Conservation (phyloP, 2,888 invertebrate species). For the Eulithis prunata region DNA sequence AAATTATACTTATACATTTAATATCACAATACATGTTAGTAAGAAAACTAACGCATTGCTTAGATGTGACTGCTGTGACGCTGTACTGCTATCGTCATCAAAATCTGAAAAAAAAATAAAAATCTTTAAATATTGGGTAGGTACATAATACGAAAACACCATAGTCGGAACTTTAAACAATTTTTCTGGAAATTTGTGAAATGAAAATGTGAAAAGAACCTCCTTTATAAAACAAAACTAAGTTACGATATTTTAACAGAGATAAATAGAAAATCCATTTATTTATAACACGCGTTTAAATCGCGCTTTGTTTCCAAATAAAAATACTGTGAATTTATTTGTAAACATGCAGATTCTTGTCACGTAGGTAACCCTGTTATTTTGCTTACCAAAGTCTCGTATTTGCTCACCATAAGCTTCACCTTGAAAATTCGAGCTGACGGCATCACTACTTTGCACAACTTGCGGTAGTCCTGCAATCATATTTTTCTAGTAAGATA, state of each 20-base stretch:
- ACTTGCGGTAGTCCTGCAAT: slow-evolving; percentile 68
- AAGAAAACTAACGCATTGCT: slow-evolving; percentile 49
- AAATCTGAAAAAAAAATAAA: slow-evolving; percentile 64
- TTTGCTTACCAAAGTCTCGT: slow-evolving; percentile 70
- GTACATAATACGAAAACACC: too few relatives aligned
- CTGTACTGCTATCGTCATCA: slow-evolving; percentile 62
- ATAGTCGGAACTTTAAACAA: too few relatives aligned
- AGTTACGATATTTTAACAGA: too few relatives aligned
- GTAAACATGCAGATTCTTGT: background rate
- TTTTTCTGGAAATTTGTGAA: too few relatives aligned
- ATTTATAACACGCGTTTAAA: too few relatives aligned
- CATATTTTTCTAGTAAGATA: background rate
- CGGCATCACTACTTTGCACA: slow-evolving; percentile 66
- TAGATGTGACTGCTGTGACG: slow-evolving; percentile 47
- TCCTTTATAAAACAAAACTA: too few relatives aligned
- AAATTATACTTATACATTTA: slow-evolving; percentile 48
- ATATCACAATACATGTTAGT: slow-evolving; percentile 54
- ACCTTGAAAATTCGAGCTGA: slow-evolving; percentile 79
- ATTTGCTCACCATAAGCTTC: slow-evolving; percentile 77
- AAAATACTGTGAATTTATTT: background rate
- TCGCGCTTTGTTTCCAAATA: too few relatives aligned
- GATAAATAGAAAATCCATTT: too few relatives aligned
- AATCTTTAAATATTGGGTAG: too few relatives aligned
- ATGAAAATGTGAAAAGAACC: too few relatives aligned
- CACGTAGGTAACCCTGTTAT: background rate